Base-by-base conservation (phyloP, 2,113 vertebrate genomes). In the Cynocephalus volans region DNA sequence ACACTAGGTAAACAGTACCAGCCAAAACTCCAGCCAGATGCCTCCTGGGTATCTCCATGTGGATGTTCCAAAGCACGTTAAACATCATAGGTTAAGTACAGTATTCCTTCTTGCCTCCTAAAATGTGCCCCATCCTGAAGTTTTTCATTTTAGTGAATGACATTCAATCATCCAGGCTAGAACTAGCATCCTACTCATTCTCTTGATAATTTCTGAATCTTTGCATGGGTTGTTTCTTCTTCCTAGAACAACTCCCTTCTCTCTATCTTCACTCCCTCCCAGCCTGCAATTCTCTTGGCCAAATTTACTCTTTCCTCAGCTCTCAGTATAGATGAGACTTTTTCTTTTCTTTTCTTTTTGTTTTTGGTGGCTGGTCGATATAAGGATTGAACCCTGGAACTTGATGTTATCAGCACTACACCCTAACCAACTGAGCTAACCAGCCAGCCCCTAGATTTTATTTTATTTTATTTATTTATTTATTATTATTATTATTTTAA, bases 191-290 rank as follows among this genome's bases (percentile, higher is more conserved):
- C 64, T 23, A 48, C 15, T 70, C 54, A 23, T 60, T 88, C 52
- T 88, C 26, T 86, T 48, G 50, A 54, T 80, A 36, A 88, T 79
- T n/a, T 90, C 36, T 56, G 50, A 60, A 76, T 76, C 75, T 91
- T 91, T 52, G 48, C 14, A 36, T 6, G 70, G 90, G 28, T 62
- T 62, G 17, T 76, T 94, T 89, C 62, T 85, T 96, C 62, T 93
- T 67, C 18, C 36, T 17, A 56, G 67, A 90, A 79, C n/a, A 89
- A 50, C 41, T 73, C 9, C 28, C 26, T 41, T 41, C 36, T 14
- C 56, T 11, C 36, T 65, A 65, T 26, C 41, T 31, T 45, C 26
- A 50, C n/a, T 67, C 3, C 60, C 36, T 50, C 31, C 9, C 8
- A 33, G 4, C 28, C 48, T 19, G 8, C 45, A 73, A 45, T 76